Conservation (phyloP, 2,888 invertebrate genomes). For the Petrolisthes cinctipes region DNA sequence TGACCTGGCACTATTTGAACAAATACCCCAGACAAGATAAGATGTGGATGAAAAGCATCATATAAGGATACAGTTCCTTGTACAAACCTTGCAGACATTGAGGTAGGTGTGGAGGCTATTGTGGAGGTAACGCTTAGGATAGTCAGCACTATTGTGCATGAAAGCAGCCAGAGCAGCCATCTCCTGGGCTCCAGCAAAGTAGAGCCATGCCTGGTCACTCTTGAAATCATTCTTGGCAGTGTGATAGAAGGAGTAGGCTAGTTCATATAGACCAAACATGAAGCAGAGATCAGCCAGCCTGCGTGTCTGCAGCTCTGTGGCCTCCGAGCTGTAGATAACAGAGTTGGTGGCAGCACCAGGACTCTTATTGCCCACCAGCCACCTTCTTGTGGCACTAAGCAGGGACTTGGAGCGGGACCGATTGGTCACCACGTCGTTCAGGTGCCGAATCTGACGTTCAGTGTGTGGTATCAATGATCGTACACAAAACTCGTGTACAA, state of each 20-base stretch:
- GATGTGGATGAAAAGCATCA: neutral
- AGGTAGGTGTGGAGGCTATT: slow-evolving; percentile 63
- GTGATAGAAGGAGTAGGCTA: slow-evolving; percentile 91
- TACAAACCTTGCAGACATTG: slow-evolving; percentile 62
- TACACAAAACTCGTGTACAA: slow-evolving; percentile 88
- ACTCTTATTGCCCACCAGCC: slow-evolving; percentile 93
- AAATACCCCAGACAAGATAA: neutral
- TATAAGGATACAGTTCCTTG: neutral
- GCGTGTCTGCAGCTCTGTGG: slow-evolving; percentile 91
- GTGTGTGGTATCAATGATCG: slow-evolving; percentile 90
- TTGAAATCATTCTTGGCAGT: slow-evolving; percentile 97
- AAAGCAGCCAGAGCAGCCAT: slow-evolving; percentile 92
- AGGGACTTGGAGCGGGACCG: slow-evolving; percentile 74
- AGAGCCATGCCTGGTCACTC: slow-evolving; percentile 96
- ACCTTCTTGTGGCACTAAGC: slow-evolving; percentile 93
- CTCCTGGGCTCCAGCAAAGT: slow-evolving; percentile 95
- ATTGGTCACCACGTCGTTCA: slow-evolving; percentile 64
- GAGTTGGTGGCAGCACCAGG: slow-evolving; percentile 74
- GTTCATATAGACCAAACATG: slow-evolving; percentile 92
- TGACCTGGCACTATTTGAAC: neutral
- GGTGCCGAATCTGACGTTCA: slow-evolving; percentile 78
- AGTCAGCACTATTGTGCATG: slow-evolving; percentile 69
- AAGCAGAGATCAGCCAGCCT: slow-evolving; percentile 95
- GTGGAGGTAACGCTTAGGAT: slow-evolving; percentile 62
- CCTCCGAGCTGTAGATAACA: slow-evolving; percentile 79